Conservation (phyloP, 1,140 invertebrate genomes). For the Matsumurasca onukii region DNA sequence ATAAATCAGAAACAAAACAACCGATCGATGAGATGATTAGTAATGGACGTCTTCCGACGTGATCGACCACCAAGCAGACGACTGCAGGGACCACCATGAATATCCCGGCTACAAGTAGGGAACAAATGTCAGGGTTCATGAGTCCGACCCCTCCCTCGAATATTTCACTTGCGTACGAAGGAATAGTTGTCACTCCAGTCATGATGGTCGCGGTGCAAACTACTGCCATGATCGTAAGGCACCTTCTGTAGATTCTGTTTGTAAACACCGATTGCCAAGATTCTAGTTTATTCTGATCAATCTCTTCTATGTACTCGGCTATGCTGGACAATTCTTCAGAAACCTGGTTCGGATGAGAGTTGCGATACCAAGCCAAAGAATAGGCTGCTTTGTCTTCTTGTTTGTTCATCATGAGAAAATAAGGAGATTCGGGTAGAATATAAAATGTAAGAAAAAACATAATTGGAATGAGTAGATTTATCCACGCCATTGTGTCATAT, state of each 20-base stretch:
- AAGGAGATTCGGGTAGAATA: conserved; percentile 73
- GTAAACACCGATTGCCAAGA: conserved; percentile 17
- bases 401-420: conserved; percentile 61
- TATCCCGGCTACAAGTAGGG: not conserved
- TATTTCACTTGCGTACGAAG: conserved; percentile 21
- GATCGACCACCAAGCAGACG: conserved; percentile 10
- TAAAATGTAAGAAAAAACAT: conserved; percentile 43
- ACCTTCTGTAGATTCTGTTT: conserved; percentile 6
- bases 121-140: not conserved
- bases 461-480: conserved; percentile 34
- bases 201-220: not conserved
- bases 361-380: conserved; percentile 66
- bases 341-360: not conserved
- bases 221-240: conserved; percentile 7
- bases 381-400: conserved; percentile 60
- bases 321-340: conserved; percentile 19
- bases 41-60: conserved; percentile 16
- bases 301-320: not conserved
- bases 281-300: not conserved
- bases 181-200: conserved; percentile 4
- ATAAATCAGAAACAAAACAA: conserved; percentile 5
- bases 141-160: not conserved
- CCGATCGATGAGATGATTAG: conserved; percentile 11
- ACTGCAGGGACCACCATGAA: not conserved
- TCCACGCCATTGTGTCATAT: conserved; percentile 9